Percentiles rank a stretch among this genome's conserved stretches.
Evolutionary conservation across 2,797 vertebrate species (phyloP).

Genomic region (Lateolabrax maculatus): DNA sequence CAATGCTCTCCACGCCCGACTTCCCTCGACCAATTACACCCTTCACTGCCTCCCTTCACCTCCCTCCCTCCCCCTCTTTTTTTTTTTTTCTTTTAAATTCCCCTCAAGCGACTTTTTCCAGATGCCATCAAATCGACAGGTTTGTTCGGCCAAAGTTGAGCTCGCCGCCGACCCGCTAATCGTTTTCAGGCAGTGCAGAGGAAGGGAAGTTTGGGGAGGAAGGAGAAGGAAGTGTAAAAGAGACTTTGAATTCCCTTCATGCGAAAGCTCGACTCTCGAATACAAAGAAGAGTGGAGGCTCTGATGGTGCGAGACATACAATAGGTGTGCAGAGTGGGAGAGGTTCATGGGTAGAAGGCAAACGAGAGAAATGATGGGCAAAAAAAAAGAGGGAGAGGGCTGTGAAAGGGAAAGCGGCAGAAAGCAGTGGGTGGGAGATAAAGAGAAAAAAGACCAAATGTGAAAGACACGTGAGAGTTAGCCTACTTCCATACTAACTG

Average conservation of each 20-base stretch:
- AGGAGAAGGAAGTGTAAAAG: neutral
- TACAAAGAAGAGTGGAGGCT: conserved; percentile 15
- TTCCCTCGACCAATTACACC: conserved; percentile 84
- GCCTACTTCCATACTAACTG: neutral
- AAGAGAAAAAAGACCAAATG: neutral
- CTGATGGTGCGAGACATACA: conserved; percentile 5
- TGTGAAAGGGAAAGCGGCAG: neutral
- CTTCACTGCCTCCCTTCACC: conserved; percentile 69
- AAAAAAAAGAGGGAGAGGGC: neutral
- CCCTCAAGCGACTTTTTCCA: conserved; percentile 56
- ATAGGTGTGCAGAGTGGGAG: conserved; percentile 18
- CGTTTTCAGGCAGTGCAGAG: conserved; percentile 62
- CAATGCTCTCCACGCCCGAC: conserved; percentile 77
- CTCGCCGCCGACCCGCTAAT: conserved; percentile 61
- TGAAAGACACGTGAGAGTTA: neutral
- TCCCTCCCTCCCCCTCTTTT: neutral
- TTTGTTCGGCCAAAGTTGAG: conserved; percentile 69
- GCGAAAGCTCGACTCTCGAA: conserved; percentile 22
- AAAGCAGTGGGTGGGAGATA: neutral
- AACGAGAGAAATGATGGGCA: neutral
- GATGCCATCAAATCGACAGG: conserved; percentile 64
- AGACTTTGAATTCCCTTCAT: conserved; percentile 10
- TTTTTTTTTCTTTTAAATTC: conserved; percentile 9
- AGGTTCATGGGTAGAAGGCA: neutral
- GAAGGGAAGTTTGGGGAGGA: neutral